Conservation (phyloP, 2,888 invertebrate species). For the Panzeria rudis region DNA sequence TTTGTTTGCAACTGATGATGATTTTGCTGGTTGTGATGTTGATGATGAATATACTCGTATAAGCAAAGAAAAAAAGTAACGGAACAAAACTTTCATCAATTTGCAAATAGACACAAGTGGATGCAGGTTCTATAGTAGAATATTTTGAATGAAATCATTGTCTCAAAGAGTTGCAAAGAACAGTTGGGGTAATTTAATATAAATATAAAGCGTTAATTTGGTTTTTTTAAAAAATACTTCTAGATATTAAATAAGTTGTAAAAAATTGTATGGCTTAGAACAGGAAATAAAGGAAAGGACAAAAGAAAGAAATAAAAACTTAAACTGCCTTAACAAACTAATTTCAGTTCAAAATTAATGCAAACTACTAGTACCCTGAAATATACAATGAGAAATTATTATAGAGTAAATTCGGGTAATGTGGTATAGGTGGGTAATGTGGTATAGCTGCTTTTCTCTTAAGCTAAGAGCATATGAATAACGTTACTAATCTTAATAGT, state of each 20-base stretch:
- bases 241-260: conserved; percentile 63
- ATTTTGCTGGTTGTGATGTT: conserved; percentile 58
- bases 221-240: conserved; percentile 49
- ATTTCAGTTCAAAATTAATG: too few relatives aligned
- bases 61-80: not conserved
- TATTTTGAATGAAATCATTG: conserved; percentile 7
- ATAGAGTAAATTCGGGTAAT: too few relatives aligned
- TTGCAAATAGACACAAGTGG: conserved; percentile 38
- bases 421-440: too few relatives aligned
- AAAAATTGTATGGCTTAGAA: conserved; percentile 31
- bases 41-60: conserved; percentile 46
- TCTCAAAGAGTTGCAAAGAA: not conserved
- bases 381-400: too few relatives aligned
- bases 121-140: not conserved
- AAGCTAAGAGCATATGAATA: too few relatives aligned
- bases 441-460: too few relatives aligned
- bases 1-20: conserved; percentile 56
- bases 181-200: conserved; percentile 14
- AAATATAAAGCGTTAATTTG: conserved; percentile 65
- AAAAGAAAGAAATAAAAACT: not conserved
- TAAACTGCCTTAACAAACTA: not conserved
- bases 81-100: conserved; percentile 40
- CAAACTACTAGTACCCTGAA: too few relatives aligned
- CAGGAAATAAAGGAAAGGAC: not conserved
- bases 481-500: too few relatives aligned